phyloP scores from a whole-genome alignment of 2,888 invertebrate species.

The Cheilosia soror region DNA sequence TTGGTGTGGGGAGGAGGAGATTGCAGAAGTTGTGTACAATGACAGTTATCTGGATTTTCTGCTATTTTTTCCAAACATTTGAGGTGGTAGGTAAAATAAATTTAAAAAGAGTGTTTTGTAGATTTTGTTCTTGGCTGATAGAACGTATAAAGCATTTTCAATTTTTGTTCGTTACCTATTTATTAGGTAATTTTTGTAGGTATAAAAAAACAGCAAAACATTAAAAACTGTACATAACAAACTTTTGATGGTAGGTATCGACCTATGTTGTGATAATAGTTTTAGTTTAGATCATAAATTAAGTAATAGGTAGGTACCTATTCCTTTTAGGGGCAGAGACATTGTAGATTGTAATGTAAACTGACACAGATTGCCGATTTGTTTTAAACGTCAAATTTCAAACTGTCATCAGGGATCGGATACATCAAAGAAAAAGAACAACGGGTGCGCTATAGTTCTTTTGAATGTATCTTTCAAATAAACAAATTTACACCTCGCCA shows the following conservation, averaged over 20 bases:
- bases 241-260: background rate
- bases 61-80: background rate
- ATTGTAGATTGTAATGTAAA: too few relatives aligned
- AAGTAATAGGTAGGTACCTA: too few relatives aligned
- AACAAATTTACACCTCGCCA: background rate
- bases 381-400: constrained; percentile 23
- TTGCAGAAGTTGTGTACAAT: background rate
- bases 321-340: too few relatives aligned
- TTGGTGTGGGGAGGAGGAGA: constrained; percentile 16
- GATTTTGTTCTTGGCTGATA: background rate
- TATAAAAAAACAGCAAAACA: background rate
- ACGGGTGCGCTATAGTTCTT: too few relatives aligned
- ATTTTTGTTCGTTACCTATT: background rate
- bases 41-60: constrained; percentile 20
- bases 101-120: constrained; percentile 9
- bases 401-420: background rate
- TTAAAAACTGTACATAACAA: background rate
- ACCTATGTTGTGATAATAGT: too few relatives aligned
- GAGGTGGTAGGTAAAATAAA: too few relatives aligned
- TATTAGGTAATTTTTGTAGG: background rate
- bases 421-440: too few relatives aligned
- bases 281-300: too few relatives aligned
- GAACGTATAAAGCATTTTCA: too few relatives aligned
- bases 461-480: background rate
- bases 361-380: background rate